Conservation (phyloP, 2,888 invertebrate species). For the Selenia dentaria region DNA sequence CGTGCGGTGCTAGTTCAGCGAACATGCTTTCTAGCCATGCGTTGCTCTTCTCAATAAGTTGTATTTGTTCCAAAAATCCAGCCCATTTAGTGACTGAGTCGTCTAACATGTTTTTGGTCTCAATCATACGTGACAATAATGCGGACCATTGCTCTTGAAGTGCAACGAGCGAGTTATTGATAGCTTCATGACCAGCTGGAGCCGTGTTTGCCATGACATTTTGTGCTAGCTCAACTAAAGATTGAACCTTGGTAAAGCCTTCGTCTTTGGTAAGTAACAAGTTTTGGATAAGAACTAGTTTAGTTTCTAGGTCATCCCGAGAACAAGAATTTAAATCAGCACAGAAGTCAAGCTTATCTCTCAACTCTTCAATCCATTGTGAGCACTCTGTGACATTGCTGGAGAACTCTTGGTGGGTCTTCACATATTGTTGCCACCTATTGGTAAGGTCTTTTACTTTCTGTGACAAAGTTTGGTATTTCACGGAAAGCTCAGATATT, state of each 20-base stretch:
- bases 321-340: slow-evolving; percentile 92
- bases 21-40: slow-evolving; percentile 90
- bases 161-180: slow-evolving; percentile 92
- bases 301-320: slow-evolving; percentile 93
- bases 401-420: slow-evolving; percentile 94
- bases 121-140: slow-evolving; percentile 94
- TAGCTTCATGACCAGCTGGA: slow-evolving; percentile 93
- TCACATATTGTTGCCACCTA: slow-evolving; percentile 97
- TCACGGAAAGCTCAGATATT: slow-evolving; percentile 95
- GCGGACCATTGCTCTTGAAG: slow-evolving; percentile 96
- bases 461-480: slow-evolving; percentile 95
- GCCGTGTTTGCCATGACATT: slow-evolving; percentile 96
- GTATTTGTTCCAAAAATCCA: slow-evolving; percentile 94
- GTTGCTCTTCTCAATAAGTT: slow-evolving; percentile 92
- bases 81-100: slow-evolving; percentile 97
- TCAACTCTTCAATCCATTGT: slow-evolving; percentile 93
- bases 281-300: slow-evolving; percentile 93
- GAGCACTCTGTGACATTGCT: slow-evolving; percentile 91
- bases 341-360: slow-evolving; percentile 94
- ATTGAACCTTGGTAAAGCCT: slow-evolving; percentile 94
- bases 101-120: slow-evolving; percentile 94
- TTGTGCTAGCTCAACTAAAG: slow-evolving; percentile 95
- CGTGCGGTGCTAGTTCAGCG: slow-evolving; percentile 89
- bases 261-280: slow-evolving; percentile 96
- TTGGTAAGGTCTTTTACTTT: slow-evolving; percentile 96